Evolutionary conservation across 2,888 invertebrate species (phyloP).

Genomic region (Stenotaenia linearis): DNA sequence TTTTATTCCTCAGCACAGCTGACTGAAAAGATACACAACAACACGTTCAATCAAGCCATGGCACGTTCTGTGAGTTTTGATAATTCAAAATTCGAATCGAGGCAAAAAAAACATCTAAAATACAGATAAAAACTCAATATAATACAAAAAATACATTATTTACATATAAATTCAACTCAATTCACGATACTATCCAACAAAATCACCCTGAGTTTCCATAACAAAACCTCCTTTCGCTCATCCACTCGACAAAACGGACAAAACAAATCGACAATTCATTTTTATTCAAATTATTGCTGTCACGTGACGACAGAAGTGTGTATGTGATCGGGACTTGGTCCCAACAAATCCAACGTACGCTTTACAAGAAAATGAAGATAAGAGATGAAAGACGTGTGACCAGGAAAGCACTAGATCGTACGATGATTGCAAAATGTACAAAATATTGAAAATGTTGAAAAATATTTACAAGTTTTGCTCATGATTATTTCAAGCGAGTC

Average conservation of each 20-base stretch:
- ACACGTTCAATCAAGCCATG: not conserved
- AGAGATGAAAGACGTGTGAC: not conserved
- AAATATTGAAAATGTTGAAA: not conserved
- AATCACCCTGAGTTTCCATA: not conserved
- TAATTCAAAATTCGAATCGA: too few relatives aligned
- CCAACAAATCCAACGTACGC: too few relatives aligned
- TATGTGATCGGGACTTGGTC: not conserved
- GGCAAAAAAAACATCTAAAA: not conserved
- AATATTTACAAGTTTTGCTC: not conserved
- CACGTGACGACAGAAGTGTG: not conserved
- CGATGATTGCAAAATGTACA: not conserved
- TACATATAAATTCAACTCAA: not conserved
- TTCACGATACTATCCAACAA: not conserved
- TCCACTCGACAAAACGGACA: not conserved
- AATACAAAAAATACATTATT: not conserved
- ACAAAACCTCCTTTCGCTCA: too few relatives aligned
- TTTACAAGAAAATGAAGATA: not conserved
- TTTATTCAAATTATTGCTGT: not conserved
- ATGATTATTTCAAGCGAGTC: not conserved
- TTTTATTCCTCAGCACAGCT: not conserved
- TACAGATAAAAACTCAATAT: not conserved
- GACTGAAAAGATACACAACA: not conserved
- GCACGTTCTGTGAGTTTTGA: not conserved
- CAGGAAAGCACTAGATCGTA: not conserved
- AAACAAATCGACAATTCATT: not conserved